phyloP scores from a whole-genome alignment of 2,888 invertebrate species.

The Melipona bicolor region DNA sequence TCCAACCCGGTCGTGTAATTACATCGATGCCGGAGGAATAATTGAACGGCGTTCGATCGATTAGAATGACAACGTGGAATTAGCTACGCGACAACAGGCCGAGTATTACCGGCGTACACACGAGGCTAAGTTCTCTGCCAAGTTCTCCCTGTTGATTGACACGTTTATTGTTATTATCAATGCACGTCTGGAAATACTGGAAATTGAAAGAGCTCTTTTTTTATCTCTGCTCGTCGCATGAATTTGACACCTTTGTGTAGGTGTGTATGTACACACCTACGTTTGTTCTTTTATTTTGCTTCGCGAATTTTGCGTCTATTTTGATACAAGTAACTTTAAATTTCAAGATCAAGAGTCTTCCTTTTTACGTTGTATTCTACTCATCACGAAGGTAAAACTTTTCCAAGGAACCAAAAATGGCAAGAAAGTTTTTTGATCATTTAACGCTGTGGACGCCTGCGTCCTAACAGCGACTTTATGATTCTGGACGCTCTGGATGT shows the following conservation, averaged over 20 bases:
- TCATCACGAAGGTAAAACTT: too few species aligned
- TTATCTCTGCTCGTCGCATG: background rate
- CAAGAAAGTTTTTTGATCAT: too few species aligned
- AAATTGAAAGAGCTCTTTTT: background rate
- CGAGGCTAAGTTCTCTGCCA: background rate
- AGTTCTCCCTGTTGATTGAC: background rate
- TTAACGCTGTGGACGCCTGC: too few species aligned
- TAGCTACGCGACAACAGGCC: conserved; percentile 39
- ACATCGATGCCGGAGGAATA: conserved; percentile 50
- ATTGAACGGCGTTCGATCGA: conserved; percentile 60
- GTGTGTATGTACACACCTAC: background rate
- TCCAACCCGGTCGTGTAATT: conserved; percentile 45
- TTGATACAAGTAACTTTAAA: too few species aligned
- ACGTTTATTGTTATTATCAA: background rate
- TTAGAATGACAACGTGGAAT: conserved; percentile 57
- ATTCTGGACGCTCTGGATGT: too few species aligned
- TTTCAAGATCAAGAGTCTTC: too few species aligned
- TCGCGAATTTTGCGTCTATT: too few species aligned
- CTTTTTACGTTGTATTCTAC: too few species aligned
- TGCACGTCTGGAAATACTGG: background rate
- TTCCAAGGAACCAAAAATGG: too few species aligned
- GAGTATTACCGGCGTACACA: conserved; percentile 41
- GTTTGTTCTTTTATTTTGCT: too few species aligned
- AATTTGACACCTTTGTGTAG: background rate
- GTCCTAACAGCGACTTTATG: too few species aligned